Conservation (phyloP, 1,140 invertebrate genomes). For the Arctopsyche grandis region DNA sequence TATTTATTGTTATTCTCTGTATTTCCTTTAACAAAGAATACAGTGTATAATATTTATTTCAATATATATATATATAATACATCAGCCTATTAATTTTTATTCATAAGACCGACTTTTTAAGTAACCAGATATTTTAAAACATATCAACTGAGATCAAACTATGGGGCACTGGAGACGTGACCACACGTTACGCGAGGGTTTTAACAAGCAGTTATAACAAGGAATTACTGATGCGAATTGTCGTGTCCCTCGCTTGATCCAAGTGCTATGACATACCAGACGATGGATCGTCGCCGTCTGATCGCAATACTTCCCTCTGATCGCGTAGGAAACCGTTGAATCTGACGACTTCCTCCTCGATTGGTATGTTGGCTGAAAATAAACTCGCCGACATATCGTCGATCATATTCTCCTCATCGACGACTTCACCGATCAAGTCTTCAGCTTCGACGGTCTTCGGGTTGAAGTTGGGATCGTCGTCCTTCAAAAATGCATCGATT, state of each 20-base stretch:
- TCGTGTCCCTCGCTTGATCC: conserved; percentile 50
- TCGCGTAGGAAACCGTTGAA: conserved; percentile 52
- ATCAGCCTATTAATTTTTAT: conserved; percentile 53
- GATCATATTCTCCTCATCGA: conserved; percentile 23
- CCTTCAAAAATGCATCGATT: conserved; percentile 51
- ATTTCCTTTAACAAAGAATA: conserved; percentile 14
- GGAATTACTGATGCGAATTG: conserved; percentile 51
- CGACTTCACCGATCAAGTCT: conserved; percentile 38
- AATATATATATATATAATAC: conserved; percentile 35
- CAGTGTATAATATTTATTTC: conserved; percentile 8
- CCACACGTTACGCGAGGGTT: conserved; percentile 43
- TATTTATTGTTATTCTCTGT: conserved; percentile 51
- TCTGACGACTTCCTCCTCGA: conserved; percentile 52
- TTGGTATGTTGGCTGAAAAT: conserved; percentile 37
- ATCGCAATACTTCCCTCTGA: conserved; percentile 46
- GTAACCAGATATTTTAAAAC: conserved; percentile 51
- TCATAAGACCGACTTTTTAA: conserved; percentile 54
- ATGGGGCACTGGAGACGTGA: conserved; percentile 32
- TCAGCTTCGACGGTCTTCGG: conserved; percentile 46
- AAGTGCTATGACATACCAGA: conserved; percentile 64
- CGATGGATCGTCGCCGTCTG: conserved; percentile 61
- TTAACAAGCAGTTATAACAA: conserved; percentile 53
- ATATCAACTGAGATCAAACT: conserved; percentile 53
- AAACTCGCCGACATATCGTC: conserved; percentile 30
- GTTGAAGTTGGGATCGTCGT: conserved; percentile 50